These are phyloP conservation scores for Apantesis nais DNA, from an alignment of 2,888 invertebrate genomes.

Conservation along the genomic window DNA sequence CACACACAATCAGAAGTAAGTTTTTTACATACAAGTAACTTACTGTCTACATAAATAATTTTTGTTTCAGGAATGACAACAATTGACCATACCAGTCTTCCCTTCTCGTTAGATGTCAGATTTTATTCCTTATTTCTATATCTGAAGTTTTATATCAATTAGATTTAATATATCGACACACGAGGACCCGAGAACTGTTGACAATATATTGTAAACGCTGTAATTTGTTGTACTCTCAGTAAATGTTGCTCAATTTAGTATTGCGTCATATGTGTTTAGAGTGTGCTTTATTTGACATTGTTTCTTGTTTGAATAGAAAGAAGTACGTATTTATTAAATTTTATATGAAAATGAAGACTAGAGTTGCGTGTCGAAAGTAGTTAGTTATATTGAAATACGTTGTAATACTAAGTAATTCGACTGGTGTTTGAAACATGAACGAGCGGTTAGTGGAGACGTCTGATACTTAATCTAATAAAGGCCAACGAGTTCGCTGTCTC, in stretches of 20 bases:
- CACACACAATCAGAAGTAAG: no score
- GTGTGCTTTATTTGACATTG: slow-evolving; percentile 42
- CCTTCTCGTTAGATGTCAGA: slow-evolving; percentile 81
- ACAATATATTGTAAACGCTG: slow-evolving; percentile 78
- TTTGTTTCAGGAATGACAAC: slow-evolving; percentile 74
- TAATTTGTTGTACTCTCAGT: slow-evolving; percentile 74
- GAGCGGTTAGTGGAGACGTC: slow-evolving; percentile 30
- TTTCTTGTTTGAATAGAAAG: slow-evolving; percentile 49
- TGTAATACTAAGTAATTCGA: slow-evolving; percentile 24
- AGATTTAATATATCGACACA: slow-evolving; percentile 69
- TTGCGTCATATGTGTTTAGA: slow-evolving; percentile 56
- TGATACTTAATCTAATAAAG: slow-evolving; percentile 15
- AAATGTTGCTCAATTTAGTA: slow-evolving; percentile 81
- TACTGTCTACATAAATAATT: slow-evolving; percentile 22
- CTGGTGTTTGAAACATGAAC: slow-evolving; percentile 28
- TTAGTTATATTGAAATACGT: slow-evolving; percentile 27
- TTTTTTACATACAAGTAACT: no score
- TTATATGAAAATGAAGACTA: slow-evolving; percentile 20
- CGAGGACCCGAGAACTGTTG: slow-evolving; percentile 79
- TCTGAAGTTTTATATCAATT: slow-evolving; percentile 80
- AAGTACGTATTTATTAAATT: slow-evolving; percentile 41
- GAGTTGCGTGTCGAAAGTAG: slow-evolving; percentile 40
- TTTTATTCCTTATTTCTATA: slow-evolving; percentile 81
- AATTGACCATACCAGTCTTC: slow-evolving; percentile 83
- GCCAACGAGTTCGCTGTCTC: slow-evolving; percentile 24